Evolutionary conservation across 2,797 vertebrate genomes (phyloP).

Genomic region (Tapirus indicus): DNA sequence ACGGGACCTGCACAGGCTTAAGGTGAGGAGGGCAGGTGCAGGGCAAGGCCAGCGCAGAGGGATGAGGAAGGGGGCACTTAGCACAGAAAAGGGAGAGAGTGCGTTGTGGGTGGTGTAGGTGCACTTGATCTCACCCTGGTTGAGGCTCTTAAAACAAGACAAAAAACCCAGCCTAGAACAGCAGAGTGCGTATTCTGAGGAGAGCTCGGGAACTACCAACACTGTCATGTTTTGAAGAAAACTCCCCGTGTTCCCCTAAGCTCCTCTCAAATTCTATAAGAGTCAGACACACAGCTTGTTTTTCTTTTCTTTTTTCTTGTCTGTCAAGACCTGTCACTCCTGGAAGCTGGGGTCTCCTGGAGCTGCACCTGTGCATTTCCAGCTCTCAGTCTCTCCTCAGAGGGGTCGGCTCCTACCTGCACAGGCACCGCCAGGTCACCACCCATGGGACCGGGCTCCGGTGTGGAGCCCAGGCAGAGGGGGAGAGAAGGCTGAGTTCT

Average conservation of each 20-base stretch:
- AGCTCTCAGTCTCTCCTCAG: background rate
- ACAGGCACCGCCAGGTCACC: background rate
- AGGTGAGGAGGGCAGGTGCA: background rate
- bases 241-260: background rate
- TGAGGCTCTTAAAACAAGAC: background rate
- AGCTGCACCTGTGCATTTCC: background rate
- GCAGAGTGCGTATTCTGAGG: background rate
- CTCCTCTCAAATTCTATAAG: background rate
- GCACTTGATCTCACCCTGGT: background rate
- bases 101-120: too few relatives aligned
- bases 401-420: background rate
- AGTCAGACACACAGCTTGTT: background rate
- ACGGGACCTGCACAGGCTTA: background rate
- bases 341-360: background rate
- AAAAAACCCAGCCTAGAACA: background rate
- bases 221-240: background rate
- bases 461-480: background rate
- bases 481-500: background rate
- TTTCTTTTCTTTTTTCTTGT: background rate
- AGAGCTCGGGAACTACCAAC: background rate
- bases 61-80: background rate
- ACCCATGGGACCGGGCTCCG: too few relatives aligned
- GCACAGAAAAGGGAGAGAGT: background rate
- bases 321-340: background rate
- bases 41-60: background rate